phyloP scores from a whole-genome alignment of 2,888 invertebrate species.

The Cephus rjabovi region DNA sequence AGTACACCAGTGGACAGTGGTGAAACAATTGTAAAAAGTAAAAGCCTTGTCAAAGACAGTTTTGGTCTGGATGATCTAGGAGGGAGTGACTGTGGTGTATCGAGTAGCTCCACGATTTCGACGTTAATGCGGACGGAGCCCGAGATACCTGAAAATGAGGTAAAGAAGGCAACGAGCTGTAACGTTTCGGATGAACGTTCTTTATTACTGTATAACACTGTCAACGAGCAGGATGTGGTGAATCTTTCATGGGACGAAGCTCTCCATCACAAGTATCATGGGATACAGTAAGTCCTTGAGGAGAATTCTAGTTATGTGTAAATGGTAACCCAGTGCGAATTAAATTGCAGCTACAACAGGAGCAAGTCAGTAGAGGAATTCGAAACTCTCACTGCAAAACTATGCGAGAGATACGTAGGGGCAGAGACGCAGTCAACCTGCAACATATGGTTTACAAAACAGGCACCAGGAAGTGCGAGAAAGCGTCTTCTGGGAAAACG shows the following conservation, averaged over 20 bases:
- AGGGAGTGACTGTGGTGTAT: constrained; percentile 17
- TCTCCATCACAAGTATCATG: constrained; percentile 75
- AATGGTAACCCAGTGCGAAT: constrained; percentile 14
- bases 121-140: constrained; percentile 21
- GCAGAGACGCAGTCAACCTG: constrained; percentile 79
- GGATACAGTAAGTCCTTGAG: constrained; percentile 75
- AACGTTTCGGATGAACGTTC: constrained; percentile 32
- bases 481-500: constrained; percentile 73
- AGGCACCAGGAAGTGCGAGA: constrained; percentile 74
- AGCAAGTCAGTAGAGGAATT: constrained; percentile 78
- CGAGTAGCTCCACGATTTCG: constrained; percentile 31
- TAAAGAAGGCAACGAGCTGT: background rate
- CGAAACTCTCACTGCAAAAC: constrained; percentile 75
- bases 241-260: constrained; percentile 72
- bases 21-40: background rate
- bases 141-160: constrained; percentile 13
- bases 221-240: constrained; percentile 61
- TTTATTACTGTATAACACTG: constrained; percentile 56
- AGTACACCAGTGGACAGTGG: background rate
- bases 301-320: background rate
- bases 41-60: background rate
- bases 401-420: constrained; percentile 79
- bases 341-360: constrained; percentile 75
- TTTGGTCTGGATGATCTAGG: background rate
- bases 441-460: constrained; percentile 71